phyloP scores from a whole-genome alignment of 2,888 invertebrate species.

The Eilema depressum region DNA sequence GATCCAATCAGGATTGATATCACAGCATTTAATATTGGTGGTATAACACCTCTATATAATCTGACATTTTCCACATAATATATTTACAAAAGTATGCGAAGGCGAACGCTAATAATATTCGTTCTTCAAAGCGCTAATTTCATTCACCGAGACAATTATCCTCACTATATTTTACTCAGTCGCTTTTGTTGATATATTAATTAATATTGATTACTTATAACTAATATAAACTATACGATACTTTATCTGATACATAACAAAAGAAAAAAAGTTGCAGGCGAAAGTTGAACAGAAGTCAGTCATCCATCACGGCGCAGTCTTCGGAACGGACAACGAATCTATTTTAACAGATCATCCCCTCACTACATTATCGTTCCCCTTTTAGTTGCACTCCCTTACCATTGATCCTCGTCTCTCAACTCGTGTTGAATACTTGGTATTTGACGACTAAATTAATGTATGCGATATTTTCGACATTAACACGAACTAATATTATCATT shows the following conservation, averaged over 20 bases:
- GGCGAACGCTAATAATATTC: slow-evolving; percentile 50
- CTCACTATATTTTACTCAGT: slow-evolving; percentile 73
- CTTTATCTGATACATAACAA: slow-evolving; percentile 48
- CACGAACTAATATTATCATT: slow-evolving; percentile 11
- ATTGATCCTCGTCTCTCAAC: slow-evolving; percentile 58
- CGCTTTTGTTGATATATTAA: slow-evolving; percentile 71
- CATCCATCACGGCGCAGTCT: slow-evolving; percentile 80
- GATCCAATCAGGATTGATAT: slow-evolving; percentile 82
- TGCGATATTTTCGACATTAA: slow-evolving; percentile 30
- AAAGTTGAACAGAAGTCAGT: slow-evolving; percentile 75
- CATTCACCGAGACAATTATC: slow-evolving; percentile 47
- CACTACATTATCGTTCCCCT: slow-evolving; percentile 77
- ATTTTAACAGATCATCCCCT: slow-evolving; percentile 84
- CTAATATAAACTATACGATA: slow-evolving; percentile 71
- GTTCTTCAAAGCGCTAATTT: slow-evolving; percentile 53
- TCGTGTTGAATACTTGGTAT: slow-evolving; percentile 33
- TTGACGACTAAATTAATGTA: slow-evolving; percentile 49
- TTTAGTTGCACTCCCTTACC: slow-evolving; percentile 66
- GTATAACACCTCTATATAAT: slow-evolving; percentile 66
- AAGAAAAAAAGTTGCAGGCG: slow-evolving; percentile 60
- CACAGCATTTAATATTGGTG: slow-evolving; percentile 83
- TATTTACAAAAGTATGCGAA: slow-evolving; percentile 64
- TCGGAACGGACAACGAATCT: slow-evolving; percentile 80
- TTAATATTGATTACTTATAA: slow-evolving; percentile 58
- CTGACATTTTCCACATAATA: slow-evolving; percentile 61